phyloP scores from a whole-genome alignment of 2,797 vertebrate species.

The Uromys caudimaculatus region DNA sequence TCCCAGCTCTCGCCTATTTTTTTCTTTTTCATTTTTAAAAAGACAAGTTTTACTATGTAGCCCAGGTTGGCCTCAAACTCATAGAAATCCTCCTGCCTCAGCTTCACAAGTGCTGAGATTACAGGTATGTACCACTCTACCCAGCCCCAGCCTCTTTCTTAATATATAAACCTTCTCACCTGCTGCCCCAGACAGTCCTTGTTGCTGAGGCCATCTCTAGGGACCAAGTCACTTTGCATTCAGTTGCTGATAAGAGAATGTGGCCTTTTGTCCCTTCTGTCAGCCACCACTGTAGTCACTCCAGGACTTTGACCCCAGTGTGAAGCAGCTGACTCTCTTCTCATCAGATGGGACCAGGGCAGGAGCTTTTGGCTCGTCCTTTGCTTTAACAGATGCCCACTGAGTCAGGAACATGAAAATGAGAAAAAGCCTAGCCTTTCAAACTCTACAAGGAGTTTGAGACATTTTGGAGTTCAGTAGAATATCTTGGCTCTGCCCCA shows the following conservation, averaged over 20 bases:
- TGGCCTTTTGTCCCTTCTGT: neutral
- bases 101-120: neutral
- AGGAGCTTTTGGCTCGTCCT: neutral
- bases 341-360: neutral
- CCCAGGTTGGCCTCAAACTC: neutral
- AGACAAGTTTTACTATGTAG: neutral
- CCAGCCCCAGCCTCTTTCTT: neutral
- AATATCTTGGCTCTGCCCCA: neutral
- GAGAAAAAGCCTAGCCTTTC: neutral
- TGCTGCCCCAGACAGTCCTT: neutral
- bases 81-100: neutral
- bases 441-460: neutral
- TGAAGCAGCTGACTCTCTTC: neutral
- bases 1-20: neutral
- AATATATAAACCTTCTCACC: neutral
- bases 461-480: neutral
- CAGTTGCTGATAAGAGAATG: neutral
- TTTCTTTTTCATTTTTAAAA: neutral
- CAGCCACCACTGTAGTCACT: neutral
- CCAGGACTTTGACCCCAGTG: neutral
- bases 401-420: neutral
- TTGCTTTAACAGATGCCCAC: neutral
- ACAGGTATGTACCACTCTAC: neutral
- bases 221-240: neutral
- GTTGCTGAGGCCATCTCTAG: neutral